These are phyloP conservation scores for Mus spretus DNA, from an alignment of 2,797 vertebrate species.

Conservation along the genomic window DNA sequence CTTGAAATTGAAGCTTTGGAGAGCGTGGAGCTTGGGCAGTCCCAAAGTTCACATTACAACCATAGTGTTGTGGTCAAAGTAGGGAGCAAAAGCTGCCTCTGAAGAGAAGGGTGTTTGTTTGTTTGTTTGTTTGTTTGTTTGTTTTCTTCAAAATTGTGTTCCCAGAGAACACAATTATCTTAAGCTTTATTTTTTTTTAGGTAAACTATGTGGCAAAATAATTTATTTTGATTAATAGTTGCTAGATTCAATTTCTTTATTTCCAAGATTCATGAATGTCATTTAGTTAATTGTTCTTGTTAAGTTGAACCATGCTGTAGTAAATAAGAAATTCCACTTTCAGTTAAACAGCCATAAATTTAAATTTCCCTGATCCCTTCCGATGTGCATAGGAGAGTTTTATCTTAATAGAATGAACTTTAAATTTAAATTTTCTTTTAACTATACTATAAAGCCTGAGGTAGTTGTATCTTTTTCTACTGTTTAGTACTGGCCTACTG, in stretches of 20 bases:
- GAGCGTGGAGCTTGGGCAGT: not conserved
- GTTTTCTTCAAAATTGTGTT: constrained; percentile 4
- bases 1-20: not conserved
- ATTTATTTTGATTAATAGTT: constrained; percentile 1
- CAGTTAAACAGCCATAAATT: not conserved
- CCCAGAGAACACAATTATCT: not conserved
- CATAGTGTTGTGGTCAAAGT: not conserved
- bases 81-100: not conserved
- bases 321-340: constrained; percentile 53
- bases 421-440: constrained; percentile 51
- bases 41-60: not conserved
- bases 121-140: too few species aligned
- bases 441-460: constrained; percentile 35
- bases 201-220: not conserved
- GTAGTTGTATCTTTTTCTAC: constrained; percentile 4
- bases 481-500: not conserved
- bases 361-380: not conserved
- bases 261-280: constrained; percentile 23
- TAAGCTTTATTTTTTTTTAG: not conserved
- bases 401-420: constrained; percentile 45
- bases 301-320: not conserved
- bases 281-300: constrained; percentile 19
- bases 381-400: not conserved
- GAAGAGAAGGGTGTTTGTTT: not conserved
- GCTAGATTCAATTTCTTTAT: not conserved